Percentiles rank a stretch among this genome's conserved stretches.
Evolutionary conservation across 2,113 vertebrate species (phyloP).

Genomic region (Boleophthalmus pectinirostris): DNA sequence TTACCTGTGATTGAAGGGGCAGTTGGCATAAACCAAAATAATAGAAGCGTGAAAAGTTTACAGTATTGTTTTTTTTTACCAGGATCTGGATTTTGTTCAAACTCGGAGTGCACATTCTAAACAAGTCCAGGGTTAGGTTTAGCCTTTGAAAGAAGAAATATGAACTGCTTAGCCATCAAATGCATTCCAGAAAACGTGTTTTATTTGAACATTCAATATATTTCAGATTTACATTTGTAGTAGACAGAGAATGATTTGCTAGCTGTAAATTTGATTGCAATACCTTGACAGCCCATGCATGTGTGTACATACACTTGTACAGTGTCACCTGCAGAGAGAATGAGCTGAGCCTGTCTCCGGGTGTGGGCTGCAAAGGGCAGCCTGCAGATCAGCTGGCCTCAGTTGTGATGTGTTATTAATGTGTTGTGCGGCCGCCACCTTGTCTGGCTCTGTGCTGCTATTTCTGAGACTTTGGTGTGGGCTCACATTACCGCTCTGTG

Average conservation of each 20-base stretch:
- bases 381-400: slow-evolving; percentile 26
- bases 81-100: no score
- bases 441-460: slow-evolving; percentile 56
- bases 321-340: background rate
- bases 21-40: no score
- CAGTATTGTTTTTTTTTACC: no score
- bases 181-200: no score
- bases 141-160: background rate
- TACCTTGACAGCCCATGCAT: background rate
- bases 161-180: background rate
- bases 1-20: background rate
- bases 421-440: slow-evolving; percentile 49
- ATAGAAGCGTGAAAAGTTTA: background rate
- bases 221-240: no score
- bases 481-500: slow-evolving; percentile 49
- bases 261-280: background rate
- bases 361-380: slow-evolving; percentile 11
- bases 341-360: background rate
- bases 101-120: background rate
- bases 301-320: background rate
- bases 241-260: no score
- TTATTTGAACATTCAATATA: no score
- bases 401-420: slow-evolving; percentile 53
- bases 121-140: background rate
- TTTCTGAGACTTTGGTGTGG: slow-evolving; percentile 54